phyloP scores from a whole-genome alignment of 2,888 invertebrate genomes.

The Coelinius sp. region DNA sequence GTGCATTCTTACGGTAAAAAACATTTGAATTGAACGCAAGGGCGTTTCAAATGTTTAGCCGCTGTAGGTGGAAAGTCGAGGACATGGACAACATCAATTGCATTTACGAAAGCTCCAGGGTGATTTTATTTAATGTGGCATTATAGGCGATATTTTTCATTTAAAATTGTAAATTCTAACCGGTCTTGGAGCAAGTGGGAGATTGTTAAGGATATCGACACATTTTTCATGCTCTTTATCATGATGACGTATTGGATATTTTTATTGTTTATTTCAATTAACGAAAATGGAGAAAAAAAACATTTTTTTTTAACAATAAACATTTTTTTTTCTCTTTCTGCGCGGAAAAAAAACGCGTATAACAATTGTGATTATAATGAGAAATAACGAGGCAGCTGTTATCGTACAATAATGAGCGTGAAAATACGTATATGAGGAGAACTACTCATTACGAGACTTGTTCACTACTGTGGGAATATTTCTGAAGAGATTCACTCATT shows the following conservation, averaged over 20 bases:
- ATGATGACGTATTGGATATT: too few relatives aligned
- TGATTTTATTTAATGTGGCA: too few relatives aligned
- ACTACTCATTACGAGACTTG: constrained; percentile 14
- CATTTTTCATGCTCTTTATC: too few relatives aligned
- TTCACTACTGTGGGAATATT: constrained; percentile 5
- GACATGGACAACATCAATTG: constrained; percentile 41
- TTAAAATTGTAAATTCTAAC: too few relatives aligned
- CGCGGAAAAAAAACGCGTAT: neutral
- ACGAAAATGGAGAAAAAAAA: neutral
- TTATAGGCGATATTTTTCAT: too few relatives aligned
- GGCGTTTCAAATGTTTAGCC: constrained; percentile 39
- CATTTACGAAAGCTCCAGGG: constrained; percentile 35
- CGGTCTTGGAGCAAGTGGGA: too few relatives aligned
- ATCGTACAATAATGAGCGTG: constrained; percentile 20
- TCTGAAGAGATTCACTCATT: constrained; percentile 15
- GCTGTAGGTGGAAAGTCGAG: constrained; percentile 49
- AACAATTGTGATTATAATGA: constrained; percentile 19
- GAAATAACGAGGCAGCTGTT: constrained; percentile 11
- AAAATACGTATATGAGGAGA: constrained; percentile 4
- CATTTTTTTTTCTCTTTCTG: neutral
- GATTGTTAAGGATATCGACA: too few relatives aligned
- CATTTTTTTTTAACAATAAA: neutral
- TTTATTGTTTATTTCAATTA: too few relatives aligned
- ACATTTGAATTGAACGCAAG: constrained; percentile 30
- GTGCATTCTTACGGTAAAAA: neutral